Conservation (phyloP, 2,888 invertebrate species). For the Harpagoxenus sublaevis region DNA sequence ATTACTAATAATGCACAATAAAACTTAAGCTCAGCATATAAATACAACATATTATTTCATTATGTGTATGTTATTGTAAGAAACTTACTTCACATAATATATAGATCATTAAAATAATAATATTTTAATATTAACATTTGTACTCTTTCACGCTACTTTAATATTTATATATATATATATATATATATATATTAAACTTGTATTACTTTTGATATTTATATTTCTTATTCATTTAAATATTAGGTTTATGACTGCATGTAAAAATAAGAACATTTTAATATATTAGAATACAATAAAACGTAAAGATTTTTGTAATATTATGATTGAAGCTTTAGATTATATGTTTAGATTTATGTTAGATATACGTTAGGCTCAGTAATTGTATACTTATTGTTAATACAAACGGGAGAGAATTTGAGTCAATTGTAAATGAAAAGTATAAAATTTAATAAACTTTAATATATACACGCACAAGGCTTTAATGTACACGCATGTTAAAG, state of each 20-base stretch:
- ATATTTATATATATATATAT: too few species aligned
- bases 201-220: background rate
- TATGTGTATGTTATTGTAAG: background rate
- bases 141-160: background rate
- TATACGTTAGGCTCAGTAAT: background rate
- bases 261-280: slow-evolving; percentile 5
- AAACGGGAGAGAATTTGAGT: slow-evolving; percentile 1
- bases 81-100: background rate
- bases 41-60: background rate
- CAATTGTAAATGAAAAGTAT: slow-evolving; percentile 31
- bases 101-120: background rate
- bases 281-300: background rate
- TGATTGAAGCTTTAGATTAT: background rate
- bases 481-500: slow-evolving; percentile 43
- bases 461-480: slow-evolving; percentile 33
- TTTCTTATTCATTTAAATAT: slow-evolving; percentile 9
- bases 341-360: background rate
- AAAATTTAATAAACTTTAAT: slow-evolving; percentile 52
- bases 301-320: background rate
- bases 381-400: background rate
- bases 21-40: background rate
- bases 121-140: background rate
- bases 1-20: background rate
- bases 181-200: background rate
- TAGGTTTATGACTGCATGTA: background rate